Evolutionary conservation across 2,113 vertebrate genomes (phyloP), one percentile per base, ranked within the genome.

Genomic region (Chaenocephalus aceratus): DNA sequence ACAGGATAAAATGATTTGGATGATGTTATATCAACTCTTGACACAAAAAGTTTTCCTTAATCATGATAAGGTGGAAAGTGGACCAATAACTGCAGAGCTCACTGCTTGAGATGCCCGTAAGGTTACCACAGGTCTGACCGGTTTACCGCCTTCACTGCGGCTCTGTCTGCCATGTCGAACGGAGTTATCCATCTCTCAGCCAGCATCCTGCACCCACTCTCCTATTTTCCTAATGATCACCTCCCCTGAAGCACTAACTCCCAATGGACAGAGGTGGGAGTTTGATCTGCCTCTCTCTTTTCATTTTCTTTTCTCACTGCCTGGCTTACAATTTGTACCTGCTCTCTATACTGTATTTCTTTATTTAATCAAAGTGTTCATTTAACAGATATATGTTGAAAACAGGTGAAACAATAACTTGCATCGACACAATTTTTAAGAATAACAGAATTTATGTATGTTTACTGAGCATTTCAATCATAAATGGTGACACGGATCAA

Each of bases 131-230:
- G 75, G 78, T 92, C 85, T 91, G 91, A 88, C 78, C 89, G 89
- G 88, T 92, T 93, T 90, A 88, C 88, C 77, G 75, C 83, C 78
- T 87, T 86, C 85, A 79, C 87, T 72, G 77, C 56, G 11, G 85
- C 86, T 87, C 86, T 89, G 86, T 91, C 90, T 89, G 86, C 83
- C 61, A 49, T 82, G 74, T 82, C 90, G 86, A 90, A 89, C 81
- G 11, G 69, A 88, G 86, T 86, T 88, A 92, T 93, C 86, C 88
- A 92, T 93, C 89, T 92, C 89, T 83, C 82, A 89, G 85, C 88
- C 85, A 75, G 79, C 78, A 59, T 79, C 85, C 84, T 79, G 83
- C 87, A 80, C 86, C 85, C 87, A 79, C 74, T 89, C 77, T 84
- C 74, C 88, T 82, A 65, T 88, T 88, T 86, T 88, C 75, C 83